These are phyloP conservation scores for Apocrypta bakeri DNA, from an alignment of 1,140 invertebrate genomes.

Conservation along the genomic window DNA sequence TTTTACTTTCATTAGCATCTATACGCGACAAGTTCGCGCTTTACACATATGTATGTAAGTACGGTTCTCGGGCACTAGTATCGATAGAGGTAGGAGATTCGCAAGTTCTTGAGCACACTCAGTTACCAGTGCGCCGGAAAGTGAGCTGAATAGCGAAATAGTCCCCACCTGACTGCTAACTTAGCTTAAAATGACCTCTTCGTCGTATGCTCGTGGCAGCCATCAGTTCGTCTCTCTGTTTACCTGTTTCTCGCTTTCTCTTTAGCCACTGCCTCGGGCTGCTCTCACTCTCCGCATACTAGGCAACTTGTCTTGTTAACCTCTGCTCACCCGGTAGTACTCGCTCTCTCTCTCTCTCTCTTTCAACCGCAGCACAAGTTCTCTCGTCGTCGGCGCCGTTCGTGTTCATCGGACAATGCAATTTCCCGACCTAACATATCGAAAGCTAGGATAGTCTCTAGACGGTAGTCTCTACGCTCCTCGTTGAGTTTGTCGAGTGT, in stretches of 20 bases:
- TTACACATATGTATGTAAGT: background rate
- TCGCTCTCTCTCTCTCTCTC: background rate
- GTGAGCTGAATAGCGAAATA: conserved; percentile 8
- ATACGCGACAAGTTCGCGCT: too few relatives aligned
- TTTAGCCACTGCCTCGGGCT: background rate
- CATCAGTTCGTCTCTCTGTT: conserved; percentile 35
- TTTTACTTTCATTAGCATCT: background rate
- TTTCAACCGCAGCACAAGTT: background rate
- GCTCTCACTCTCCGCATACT: background rate
- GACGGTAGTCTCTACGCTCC: too few relatives aligned
- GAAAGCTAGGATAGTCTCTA: background rate
- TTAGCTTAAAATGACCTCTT: conserved; percentile 23
- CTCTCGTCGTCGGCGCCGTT: background rate
- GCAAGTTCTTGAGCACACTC: background rate
- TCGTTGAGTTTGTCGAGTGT: background rate
- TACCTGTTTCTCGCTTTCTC: conserved; percentile 28
- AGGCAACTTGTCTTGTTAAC: conserved; percentile 41
- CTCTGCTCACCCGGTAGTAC: background rate
- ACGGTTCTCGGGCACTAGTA: background rate
- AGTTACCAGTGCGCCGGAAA: background rate
- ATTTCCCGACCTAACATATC: conserved; percentile 42
- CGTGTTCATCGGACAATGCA: conserved; percentile 7
- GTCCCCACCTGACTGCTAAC: conserved; percentile 10
- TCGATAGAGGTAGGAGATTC: background rate
- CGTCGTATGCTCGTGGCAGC: conserved; percentile 24